Conservation (phyloP, 2,113 vertebrate genomes). For the Rhinoderma darwinii region DNA sequence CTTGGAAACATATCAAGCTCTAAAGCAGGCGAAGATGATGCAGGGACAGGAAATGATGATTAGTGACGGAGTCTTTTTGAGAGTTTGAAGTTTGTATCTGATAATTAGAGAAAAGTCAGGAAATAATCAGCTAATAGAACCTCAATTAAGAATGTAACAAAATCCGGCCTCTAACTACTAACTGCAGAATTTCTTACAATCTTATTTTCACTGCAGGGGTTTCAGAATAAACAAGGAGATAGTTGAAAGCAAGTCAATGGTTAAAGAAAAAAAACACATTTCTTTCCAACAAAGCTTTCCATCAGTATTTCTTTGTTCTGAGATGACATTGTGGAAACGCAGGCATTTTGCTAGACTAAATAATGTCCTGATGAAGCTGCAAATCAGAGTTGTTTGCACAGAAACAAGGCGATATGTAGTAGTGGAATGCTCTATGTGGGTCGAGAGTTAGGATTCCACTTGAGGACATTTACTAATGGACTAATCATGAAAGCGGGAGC, state of each 20-base stretch:
- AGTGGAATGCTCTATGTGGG: neutral
- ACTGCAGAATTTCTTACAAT: neutral
- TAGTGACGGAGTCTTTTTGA: conserved; percentile 40
- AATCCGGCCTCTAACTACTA: conserved; percentile 37
- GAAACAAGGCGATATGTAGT: conserved; percentile 10
- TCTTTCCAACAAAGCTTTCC: conserved; percentile 6
- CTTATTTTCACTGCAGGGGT: neutral
- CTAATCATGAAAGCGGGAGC: neutral
- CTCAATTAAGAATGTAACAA: conserved; percentile 50
- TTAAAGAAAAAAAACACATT: neutral
- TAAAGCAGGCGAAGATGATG: conserved; percentile 51
- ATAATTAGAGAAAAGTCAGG: conserved; percentile 57
- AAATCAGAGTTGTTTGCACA: conserved; percentile 29
- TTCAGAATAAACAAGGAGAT: conserved; percentile 15
- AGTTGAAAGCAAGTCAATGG: conserved; percentile 6
- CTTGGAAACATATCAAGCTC: conserved; percentile 50
- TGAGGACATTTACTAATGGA: neutral
- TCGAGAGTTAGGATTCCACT: neutral
- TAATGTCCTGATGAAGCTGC: neutral
- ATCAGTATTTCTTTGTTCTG: conserved; percentile 15
- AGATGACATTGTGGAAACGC: conserved; percentile 38
- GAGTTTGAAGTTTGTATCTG: conserved; percentile 49
- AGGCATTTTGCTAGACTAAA: conserved; percentile 8
- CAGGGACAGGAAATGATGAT: conserved; percentile 56
- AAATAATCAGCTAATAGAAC: conserved; percentile 54